Conservation (phyloP, 2,797 vertebrate genomes). For the Phylloscopus collybita region DNA sequence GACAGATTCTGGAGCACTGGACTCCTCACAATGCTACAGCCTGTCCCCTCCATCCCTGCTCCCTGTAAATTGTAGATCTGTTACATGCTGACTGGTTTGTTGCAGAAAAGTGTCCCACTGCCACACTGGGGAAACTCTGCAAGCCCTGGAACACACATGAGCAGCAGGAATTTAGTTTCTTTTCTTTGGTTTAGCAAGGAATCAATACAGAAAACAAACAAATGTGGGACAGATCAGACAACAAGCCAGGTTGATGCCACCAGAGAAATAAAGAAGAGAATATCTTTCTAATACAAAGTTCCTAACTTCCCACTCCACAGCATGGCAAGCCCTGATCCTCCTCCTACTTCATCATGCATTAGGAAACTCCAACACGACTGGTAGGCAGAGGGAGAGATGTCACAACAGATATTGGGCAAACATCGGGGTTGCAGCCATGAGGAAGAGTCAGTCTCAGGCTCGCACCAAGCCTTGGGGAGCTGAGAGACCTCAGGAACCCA, state of each 20-base stretch:
- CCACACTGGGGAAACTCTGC: neutral
- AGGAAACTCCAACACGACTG: neutral
- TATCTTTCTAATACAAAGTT: neutral
- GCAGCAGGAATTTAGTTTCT: neutral
- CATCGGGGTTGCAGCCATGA: fast-evolving
- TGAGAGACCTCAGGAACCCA: neutral
- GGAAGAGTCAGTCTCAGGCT: neutral
- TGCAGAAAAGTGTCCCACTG: neutral
- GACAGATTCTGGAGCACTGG: neutral
- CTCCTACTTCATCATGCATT: neutral
- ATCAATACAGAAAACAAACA: neutral
- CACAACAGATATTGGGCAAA: neutral
- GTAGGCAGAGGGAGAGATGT: neutral
- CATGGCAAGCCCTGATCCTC: neutral
- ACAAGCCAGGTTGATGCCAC: neutral
- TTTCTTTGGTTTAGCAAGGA: neutral
- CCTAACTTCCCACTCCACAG: neutral
- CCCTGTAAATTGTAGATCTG: neutral
- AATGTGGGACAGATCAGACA: neutral
- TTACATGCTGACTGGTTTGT: neutral
- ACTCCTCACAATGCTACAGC: neutral
- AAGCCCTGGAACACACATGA: neutral
- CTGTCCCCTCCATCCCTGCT: neutral
- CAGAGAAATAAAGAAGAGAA: neutral
- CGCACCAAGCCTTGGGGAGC: neutral